A percentile compares a stretch with the other conserved stretches of the same genome.
These are phyloP conservation scores for Zaprionus ghesquierei DNA, from an alignment of 1,140 invertebrate genomes.

Conservation along the genomic window DNA sequence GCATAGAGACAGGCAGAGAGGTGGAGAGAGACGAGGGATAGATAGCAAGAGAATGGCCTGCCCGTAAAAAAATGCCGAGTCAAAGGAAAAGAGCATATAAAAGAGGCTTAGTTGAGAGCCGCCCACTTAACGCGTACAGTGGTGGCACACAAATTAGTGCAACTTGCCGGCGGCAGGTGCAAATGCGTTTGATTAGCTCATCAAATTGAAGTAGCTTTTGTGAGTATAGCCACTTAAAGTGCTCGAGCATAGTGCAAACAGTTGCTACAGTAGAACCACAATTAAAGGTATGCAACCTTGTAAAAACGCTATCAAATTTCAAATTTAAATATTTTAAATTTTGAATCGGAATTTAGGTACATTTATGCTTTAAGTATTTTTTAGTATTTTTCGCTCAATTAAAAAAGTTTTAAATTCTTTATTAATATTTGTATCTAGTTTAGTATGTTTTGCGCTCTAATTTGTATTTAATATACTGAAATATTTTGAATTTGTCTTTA, in stretches of 20 bases:
- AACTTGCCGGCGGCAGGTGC: neutral
- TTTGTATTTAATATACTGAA: no score
- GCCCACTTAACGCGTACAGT: neutral
- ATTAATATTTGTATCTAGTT: no score
- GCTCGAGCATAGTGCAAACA: neutral
- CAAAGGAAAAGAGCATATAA: neutral
- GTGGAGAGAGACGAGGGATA: neutral
- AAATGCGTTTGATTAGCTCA: neutral
- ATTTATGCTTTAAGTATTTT: no score
- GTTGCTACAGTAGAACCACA: neutral
- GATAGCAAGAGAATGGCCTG: neutral
- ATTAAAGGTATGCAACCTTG: neutral
- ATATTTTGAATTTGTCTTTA: no score
- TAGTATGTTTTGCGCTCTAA: no score
- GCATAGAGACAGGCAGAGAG: neutral
- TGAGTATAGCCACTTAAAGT: neutral
- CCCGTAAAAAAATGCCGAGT: neutral
- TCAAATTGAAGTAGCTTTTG: neutral
- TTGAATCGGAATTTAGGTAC: no score
- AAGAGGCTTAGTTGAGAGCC: slow-evolving; percentile 1
- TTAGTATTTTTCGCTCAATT: no score
- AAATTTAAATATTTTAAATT: no score
- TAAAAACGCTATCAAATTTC: no score
- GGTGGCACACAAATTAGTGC: neutral
- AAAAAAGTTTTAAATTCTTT: no score